Evolutionary conservation across 2,888 invertebrate species (phyloP).

Genomic region (Sclerodermus sp.): DNA sequence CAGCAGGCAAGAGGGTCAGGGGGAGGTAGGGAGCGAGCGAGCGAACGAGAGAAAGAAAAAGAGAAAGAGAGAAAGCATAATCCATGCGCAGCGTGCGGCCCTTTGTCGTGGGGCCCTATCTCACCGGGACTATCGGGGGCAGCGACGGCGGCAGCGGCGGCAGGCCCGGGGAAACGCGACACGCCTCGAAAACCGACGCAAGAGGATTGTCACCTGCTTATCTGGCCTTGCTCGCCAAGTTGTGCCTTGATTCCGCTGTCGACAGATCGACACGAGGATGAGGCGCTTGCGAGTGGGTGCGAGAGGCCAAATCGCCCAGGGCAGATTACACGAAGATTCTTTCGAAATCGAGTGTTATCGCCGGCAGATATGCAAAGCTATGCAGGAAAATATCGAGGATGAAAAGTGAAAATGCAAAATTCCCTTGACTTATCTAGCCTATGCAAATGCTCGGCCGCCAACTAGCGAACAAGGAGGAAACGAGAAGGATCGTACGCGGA

Average conservation of each 20-base stretch:
- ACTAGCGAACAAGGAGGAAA: no score
- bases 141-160: background rate
- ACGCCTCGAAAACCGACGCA: constrained; percentile 49
- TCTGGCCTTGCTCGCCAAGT: constrained; percentile 24
- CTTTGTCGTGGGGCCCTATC: constrained; percentile 35
- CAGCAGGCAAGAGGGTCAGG: no score
- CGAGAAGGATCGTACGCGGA: no score
- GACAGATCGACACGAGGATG: constrained; percentile 22
- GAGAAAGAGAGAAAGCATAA: constrained; percentile 36
- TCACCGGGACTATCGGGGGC: constrained; percentile 3
- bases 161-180: constrained; percentile 9
- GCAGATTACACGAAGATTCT: no score
- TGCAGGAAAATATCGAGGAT: no score
- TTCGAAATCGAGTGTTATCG: no score
- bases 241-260: constrained; percentile 3
- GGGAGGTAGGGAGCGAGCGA: no score
- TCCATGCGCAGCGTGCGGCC: constrained; percentile 44
- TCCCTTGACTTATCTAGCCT: no score
- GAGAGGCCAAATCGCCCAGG: background rate
- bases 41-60: no score
- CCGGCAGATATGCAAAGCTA: no score
- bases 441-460: no score
- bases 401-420: no score
- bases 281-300: constrained; percentile 4
- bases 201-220: constrained; percentile 56